Evolutionary conservation across 2,113 vertebrate species (phyloP), one percentile per base, ranked within the genome.

Genomic region (Marmota monax): DNA sequence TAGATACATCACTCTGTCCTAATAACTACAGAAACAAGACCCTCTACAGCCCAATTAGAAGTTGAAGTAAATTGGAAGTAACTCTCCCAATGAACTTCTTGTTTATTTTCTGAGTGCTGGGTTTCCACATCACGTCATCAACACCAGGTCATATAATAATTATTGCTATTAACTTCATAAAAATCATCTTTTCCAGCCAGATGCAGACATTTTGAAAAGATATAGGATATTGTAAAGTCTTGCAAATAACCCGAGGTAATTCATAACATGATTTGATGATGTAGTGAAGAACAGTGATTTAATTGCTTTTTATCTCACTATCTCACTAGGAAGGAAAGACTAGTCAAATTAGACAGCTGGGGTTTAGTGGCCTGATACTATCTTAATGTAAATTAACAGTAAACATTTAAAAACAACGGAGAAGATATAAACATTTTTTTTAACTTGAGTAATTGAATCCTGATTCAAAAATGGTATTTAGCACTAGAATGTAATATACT

Each of bases 401-500:
- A 87, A 84, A 83, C 48, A 42, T 93, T 93, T 95, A 61, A 87
- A 93, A 96, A 73, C 69, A 89, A n/a, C 70, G 95, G 96, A 94
- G 17, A 18, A 82, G 32, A 37, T 80, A 84, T 42, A 79, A 90
- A 84, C 56, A 2, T 48, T 69, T 96, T 95, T 97, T 84, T 67
- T n/a, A 92, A 63, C 80, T 90, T 90, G 32, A 58, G 78, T 96
- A 92, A 97, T 84, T 92, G 70, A 94, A 94, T 97, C 56, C 79
- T 92, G 90, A 83, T 94, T 92, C 90, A 92, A 97, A 98, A 98
- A 95, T 92, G 65, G 37, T 96, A 88, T 78, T 96, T 96, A 96
- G 90, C 78, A 70, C 84, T 92, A 80, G 79, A 90, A 95, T 67
- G 51, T 92, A 95, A 95, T 95, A 88, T 92, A 80, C 77, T 97